Evolutionary conservation across 2,113 vertebrate species (phyloP).

Genomic region (Rousettus leschenaultii): DNA sequence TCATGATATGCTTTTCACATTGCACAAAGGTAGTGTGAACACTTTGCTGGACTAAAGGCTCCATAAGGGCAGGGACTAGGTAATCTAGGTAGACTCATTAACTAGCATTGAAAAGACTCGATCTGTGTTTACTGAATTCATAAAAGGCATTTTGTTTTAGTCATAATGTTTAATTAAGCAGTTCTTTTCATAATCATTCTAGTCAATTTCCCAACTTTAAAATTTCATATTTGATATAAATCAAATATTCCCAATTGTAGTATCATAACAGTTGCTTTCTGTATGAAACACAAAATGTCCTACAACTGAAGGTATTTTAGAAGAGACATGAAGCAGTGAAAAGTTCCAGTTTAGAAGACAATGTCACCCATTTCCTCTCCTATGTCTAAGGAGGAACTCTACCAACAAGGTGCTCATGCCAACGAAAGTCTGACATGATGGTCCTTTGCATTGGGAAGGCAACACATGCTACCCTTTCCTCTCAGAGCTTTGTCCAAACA

Average conservation of each 20-base stretch:
- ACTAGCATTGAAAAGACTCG: background rate
- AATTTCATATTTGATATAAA: background rate
- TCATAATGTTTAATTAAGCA: background rate
- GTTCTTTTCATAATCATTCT: background rate
- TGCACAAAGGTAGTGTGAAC: rapidly evolving
- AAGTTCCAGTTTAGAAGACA: background rate
- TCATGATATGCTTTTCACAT: too few relatives aligned
- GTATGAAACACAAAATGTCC: background rate
- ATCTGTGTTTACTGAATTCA: background rate
- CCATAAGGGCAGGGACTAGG: background rate
- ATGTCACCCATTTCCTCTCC: rapidly evolving
- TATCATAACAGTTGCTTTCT: background rate
- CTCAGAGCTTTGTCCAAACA: background rate
- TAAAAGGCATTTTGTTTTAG: background rate
- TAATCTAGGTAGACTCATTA: background rate
- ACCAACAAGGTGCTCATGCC: background rate
- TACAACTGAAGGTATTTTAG: background rate
- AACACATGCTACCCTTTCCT: background rate
- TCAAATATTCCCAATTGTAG: background rate
- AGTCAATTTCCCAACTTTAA: background rate
- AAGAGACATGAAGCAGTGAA: background rate
- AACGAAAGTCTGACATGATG: rapidly evolving
- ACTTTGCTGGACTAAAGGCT: background rate
- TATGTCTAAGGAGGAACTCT: background rate
- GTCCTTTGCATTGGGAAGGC: background rate